phyloP scores from a whole-genome alignment of 2,113 vertebrate species.

The Procavia capensis region DNA sequence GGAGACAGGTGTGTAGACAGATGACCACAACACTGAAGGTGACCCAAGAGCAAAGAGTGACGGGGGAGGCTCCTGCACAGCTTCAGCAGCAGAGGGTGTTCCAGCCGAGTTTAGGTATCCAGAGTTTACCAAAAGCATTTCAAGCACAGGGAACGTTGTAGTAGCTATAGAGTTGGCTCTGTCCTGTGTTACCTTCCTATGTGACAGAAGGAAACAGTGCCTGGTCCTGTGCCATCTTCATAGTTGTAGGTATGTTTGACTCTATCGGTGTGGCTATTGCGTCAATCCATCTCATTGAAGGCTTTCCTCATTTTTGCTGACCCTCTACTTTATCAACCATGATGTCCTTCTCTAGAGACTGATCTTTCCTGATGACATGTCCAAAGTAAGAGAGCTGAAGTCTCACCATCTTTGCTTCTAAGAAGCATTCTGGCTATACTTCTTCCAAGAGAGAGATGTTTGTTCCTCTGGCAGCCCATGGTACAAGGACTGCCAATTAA shows the following conservation, averaged over 20 bases:
- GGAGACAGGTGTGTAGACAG: no score
- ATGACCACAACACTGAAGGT: neutral
- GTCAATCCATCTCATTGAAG: neutral
- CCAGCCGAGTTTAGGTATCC: neutral
- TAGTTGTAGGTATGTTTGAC: neutral
- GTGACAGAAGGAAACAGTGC: neutral
- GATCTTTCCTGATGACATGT: neutral
- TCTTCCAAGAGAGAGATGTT: neutral
- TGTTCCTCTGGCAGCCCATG: neutral
- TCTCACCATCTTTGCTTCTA: neutral
- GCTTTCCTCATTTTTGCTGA: neutral
- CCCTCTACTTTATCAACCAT: neutral
- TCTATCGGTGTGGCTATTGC: neutral
- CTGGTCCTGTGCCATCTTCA: neutral
- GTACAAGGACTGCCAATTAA: no score
- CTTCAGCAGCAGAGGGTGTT: fast-evolving
- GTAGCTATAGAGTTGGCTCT: neutral
- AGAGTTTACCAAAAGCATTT: no score
- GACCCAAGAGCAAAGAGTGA: neutral
- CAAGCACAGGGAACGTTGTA: neutral
- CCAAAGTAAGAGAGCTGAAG: neutral
- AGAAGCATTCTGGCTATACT: neutral
- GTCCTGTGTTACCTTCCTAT: neutral
- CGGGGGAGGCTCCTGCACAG: neutral
- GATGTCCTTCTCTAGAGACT: neutral